A percentile compares a stretch with the other conserved stretches of the same genome.
phyloP scores from a whole-genome alignment of 2,797 vertebrate species.

The Hippocampus kuda region DNA sequence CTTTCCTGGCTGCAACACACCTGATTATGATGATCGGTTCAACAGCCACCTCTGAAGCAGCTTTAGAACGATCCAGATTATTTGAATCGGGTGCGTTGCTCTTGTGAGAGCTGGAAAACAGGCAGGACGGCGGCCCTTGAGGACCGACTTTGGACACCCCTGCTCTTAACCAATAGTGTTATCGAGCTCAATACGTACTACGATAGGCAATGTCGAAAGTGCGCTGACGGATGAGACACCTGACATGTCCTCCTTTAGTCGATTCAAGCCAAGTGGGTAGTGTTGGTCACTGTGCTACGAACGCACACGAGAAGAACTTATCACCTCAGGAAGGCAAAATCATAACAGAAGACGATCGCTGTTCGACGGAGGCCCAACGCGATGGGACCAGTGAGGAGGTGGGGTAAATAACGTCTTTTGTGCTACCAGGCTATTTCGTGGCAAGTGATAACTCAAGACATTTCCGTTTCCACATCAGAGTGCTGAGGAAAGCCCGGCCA shows the following conservation, averaged over 20 bases:
- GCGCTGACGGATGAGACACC: no score
- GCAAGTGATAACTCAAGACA: neutral
- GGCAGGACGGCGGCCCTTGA: no score
- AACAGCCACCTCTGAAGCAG: no score
- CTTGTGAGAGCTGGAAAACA: no score
- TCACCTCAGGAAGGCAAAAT: conserved; percentile 48
- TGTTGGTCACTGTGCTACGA: neutral
- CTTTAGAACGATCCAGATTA: no score
- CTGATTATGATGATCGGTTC: no score
- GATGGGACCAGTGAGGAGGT: conserved; percentile 15
- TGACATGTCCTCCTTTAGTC: neutral
- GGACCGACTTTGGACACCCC: no score
- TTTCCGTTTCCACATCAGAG: conserved; percentile 8
- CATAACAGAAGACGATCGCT: conserved; percentile 3
- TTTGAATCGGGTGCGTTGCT: no score
- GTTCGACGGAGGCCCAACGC: neutral
- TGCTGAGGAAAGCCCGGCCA: conserved; percentile 23
- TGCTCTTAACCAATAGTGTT: no score
- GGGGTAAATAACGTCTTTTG: conserved; percentile 18
- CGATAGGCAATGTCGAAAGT: neutral
- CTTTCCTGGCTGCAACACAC: no score
- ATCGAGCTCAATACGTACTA: no score
- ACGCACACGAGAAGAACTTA: neutral
- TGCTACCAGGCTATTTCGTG: neutral
- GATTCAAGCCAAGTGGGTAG: neutral